Evolutionary conservation across 2,888 invertebrate genomes (phyloP), one percentile per base, ranked within the genome.

Genomic region (Ennomos fuscantarius): DNA sequence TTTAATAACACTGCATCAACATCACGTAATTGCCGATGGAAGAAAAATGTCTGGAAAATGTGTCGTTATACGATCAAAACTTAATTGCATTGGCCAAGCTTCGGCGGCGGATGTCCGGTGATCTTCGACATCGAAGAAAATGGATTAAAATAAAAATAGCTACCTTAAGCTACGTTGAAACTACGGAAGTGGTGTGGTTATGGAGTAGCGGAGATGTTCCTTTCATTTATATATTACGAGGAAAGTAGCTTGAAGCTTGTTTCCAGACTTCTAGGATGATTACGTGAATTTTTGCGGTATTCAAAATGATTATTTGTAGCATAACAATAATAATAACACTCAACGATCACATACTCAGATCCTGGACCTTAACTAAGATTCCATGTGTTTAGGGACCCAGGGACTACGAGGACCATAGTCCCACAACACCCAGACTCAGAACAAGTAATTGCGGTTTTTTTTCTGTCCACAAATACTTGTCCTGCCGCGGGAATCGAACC

Each of bases 51-150:
- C 75, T 76, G 75, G 74, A 81, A 84, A 84, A 85, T 85, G 81
- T 87, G 85, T 87, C 82, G 81, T 86, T 83, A 86, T 82, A 81
- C 81, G 88, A 88, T 87, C 87, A 87, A 86, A 88, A 86, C 86
- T 86, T 89, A 88, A 89, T 89, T 89, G 86, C 87, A 82, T 86
- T 85, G 86, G 83, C 84, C 84, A 82, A 76, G 82, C 82, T 78
- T 76, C 77, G 75, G 70, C 67, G 69, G 68, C 83, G 87, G 89
- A 88, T 65, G 74, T 89, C 87, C 88, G 84, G 80, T 78, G 82
- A 83, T 85, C 84, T 79, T 72, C 73, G 76, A 78, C 81, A 78
- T 78, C 82, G 81, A 77, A 82, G 82, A 84, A 87, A 88, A 84
- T 84, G 81, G 85, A 86, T 87, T 80, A 86, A 86, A 87, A 87